phyloP scores from a whole-genome alignment of 2,113 vertebrate species.

The Leiothrix lutea region DNA sequence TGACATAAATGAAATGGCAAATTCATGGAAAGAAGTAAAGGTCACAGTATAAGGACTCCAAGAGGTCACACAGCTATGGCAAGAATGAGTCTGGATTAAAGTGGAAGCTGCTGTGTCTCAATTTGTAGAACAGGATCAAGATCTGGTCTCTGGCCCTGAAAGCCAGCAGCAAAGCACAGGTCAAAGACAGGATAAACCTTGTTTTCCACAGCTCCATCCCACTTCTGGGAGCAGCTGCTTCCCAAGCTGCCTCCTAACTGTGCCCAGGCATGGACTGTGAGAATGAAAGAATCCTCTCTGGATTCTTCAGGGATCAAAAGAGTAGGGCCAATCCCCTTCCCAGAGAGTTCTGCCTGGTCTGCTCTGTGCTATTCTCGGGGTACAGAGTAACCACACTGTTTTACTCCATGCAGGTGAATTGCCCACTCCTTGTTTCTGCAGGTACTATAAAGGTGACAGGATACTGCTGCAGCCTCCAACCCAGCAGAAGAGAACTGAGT shows the following conservation, averaged over 20 bases:
- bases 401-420: not conserved
- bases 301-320: not conserved
- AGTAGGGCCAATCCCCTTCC: not conserved
- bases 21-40: not conserved
- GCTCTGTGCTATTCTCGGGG: not conserved
- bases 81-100: not conserved
- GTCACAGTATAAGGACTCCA: not conserved
- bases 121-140: not conserved
- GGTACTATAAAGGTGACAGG: not conserved
- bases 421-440: not conserved
- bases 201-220: fast-evolving
- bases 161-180: not conserved
- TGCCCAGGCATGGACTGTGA: not conserved
- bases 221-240: not conserved
- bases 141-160: not conserved
- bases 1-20: not conserved
- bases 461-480: not conserved
- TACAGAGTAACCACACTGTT: not conserved
- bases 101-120: not conserved
- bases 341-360: not conserved
- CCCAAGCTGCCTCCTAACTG: not conserved
- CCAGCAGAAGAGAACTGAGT: not conserved
- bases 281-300: not conserved
- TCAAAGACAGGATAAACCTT: not conserved
- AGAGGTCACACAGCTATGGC: not conserved